A percentile compares a stretch with the other conserved stretches of the same genome.
Evolutionary conservation across 1,140 invertebrate species (phyloP).

Genomic region (Diabrotica undecimpunctata): DNA sequence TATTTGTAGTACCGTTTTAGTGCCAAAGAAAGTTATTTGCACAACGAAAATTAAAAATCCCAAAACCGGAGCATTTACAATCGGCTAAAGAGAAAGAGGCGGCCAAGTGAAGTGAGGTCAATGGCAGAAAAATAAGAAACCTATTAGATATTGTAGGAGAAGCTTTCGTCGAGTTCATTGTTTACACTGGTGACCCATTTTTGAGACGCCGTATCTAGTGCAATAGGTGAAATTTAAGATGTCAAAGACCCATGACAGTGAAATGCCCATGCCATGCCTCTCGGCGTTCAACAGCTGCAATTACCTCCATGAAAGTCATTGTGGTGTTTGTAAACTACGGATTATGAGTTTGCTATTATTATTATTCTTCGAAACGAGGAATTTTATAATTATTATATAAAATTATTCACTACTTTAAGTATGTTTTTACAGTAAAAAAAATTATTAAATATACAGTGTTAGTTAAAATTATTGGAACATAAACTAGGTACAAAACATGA

Average conservation of each 20-base stretch:
- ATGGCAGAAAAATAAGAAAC: conserved; percentile 9
- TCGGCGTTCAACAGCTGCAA: conserved; percentile 2
- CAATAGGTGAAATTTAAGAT: conserved; percentile 20
- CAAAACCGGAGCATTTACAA: neutral
- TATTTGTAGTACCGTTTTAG: neutral
- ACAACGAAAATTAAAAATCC: neutral
- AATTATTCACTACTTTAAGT: no score
- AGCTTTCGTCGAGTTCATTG: conserved; percentile 13
- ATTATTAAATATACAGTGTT: no score
- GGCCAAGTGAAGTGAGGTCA: conserved; percentile 14
- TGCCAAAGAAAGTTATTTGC: neutral
- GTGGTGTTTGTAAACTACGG: neutral
- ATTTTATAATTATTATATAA: no score
- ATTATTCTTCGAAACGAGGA: no score
- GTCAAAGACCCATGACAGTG: conserved; percentile 22
- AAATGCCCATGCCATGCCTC: conserved; percentile 10
- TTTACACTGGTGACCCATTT: conserved; percentile 17
- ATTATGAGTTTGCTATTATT: no score
- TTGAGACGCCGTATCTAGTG: conserved; percentile 14
- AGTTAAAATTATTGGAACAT: no score
- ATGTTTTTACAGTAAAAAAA: no score
- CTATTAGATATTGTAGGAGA: conserved; percentile 15
- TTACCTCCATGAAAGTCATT: conserved; percentile 8
- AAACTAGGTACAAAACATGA: no score
- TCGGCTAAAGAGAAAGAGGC: neutral